phyloP scores from a whole-genome alignment of 2,797 vertebrate species.

The Champsocephalus esox region DNA sequence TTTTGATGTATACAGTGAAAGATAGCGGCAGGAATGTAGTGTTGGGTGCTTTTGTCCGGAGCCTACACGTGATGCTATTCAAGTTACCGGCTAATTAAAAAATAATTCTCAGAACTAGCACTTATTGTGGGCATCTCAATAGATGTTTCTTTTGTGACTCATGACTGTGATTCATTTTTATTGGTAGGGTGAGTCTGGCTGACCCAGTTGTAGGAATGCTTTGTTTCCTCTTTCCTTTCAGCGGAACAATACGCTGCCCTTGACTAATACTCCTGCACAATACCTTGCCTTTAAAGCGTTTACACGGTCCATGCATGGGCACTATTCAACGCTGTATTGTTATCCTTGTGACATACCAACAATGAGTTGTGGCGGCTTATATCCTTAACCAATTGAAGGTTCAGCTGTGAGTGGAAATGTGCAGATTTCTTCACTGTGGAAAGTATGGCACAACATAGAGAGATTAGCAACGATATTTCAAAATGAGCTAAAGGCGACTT shows the following conservation, averaged over 20 bases:
- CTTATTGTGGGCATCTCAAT: slow-evolving; percentile 8
- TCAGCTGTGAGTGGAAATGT: slow-evolving; percentile 1
- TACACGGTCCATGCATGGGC: slow-evolving; percentile 25
- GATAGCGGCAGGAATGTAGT: slow-evolving; percentile 11
- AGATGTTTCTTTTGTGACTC: slow-evolving; percentile 54
- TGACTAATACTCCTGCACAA: slow-evolving; percentile 62
- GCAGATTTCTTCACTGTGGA: background rate
- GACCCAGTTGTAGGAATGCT: slow-evolving; percentile 70
- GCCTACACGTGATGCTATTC: slow-evolving; percentile 4
- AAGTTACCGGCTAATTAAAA: slow-evolving; percentile 40
- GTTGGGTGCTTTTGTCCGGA: slow-evolving; percentile 18
- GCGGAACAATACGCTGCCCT: slow-evolving; percentile 59
- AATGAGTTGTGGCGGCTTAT: slow-evolving; percentile 4
- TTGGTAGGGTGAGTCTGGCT: slow-evolving; percentile 41
- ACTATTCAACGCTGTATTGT: slow-evolving; percentile 40
- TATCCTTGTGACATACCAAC: slow-evolving; percentile 33
- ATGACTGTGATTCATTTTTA: slow-evolving; percentile 60
- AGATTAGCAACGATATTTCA: slow-evolving; percentile 18
- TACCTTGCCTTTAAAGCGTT: slow-evolving; percentile 48
- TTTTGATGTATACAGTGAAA: slow-evolving; percentile 32
- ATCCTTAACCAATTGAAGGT: slow-evolving; percentile 19
- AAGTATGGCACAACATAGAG: background rate
- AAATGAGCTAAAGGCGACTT: slow-evolving; percentile 35
- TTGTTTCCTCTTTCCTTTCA: slow-evolving; percentile 68
- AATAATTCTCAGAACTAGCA: slow-evolving; percentile 28